Percentiles rank a stretch among this genome's conserved stretches.
Conservation (phyloP, 2,797 vertebrate genomes). For the Dromococcyx pavoninus region DNA sequence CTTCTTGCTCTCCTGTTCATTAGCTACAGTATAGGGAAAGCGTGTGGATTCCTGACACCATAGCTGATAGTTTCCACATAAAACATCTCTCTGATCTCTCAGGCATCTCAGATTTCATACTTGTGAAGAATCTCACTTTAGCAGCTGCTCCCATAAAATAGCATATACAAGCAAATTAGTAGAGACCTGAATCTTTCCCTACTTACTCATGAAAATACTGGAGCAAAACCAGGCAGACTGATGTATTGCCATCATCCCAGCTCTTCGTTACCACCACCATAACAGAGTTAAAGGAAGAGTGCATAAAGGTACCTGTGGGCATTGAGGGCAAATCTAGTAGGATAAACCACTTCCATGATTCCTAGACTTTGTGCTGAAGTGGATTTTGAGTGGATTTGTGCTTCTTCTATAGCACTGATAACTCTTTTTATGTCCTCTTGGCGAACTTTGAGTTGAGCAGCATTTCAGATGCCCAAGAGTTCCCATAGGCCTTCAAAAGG, state of each 20-base stretch:
- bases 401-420: not conserved
- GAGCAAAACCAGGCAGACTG: not conserved
- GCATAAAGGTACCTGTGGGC: not conserved
- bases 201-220: not conserved
- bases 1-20: not conserved
- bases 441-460: not conserved
- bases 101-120: not conserved
- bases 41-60: not conserved
- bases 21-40: not conserved
- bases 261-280: not conserved
- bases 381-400: not conserved
- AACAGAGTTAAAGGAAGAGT: not conserved
- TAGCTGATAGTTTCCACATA: not conserved
- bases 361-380: not conserved
- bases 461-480: not conserved
- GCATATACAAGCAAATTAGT: not conserved
- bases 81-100: not conserved
- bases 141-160: slow-evolving; percentile 24
- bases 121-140: slow-evolving; percentile 25
- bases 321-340: not conserved
- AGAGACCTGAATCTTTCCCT: not conserved
- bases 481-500: not conserved
- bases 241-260: not conserved
- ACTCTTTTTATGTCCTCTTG: not conserved
- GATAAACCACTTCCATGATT: not conserved